Evolutionary conservation across 2,113 vertebrate genomes (phyloP).

Genomic region (Oophaga pumilio): DNA sequence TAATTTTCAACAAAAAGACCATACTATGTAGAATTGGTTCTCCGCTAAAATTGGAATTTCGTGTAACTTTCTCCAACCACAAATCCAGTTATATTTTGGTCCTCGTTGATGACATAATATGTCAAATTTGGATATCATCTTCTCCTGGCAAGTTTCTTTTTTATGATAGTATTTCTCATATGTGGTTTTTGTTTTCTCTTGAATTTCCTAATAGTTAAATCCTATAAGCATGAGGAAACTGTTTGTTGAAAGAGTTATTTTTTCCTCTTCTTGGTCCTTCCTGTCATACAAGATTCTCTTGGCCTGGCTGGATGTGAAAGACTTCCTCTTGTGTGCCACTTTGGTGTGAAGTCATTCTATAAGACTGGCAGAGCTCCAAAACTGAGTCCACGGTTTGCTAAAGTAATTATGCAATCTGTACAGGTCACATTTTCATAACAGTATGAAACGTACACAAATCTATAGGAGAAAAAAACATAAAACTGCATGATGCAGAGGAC

Average conservation of each 20-base stretch:
- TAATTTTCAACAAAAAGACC: not conserved
- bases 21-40: not conserved
- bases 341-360: conserved; percentile 45
- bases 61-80: not conserved
- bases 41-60: not conserved
- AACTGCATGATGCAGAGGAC: too few species aligned
- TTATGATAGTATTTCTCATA: not conserved
- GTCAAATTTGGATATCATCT: not conserved
- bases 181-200: conserved; percentile 32
- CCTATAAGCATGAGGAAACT: conserved; percentile 21
- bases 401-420: not conserved
- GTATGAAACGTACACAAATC: not conserved
- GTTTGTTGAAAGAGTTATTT: conserved; percentile 55
- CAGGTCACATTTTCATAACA: not conserved
- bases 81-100: not conserved
- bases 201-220: conserved; percentile 26
- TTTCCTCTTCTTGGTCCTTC: conserved; percentile 44
- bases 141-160: not conserved
- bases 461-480: too few species aligned
- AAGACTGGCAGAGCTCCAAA: conserved; percentile 25
- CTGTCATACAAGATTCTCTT: conserved; percentile 45
- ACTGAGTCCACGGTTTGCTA: not conserved
- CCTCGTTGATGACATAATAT: not conserved
- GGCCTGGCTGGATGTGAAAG: conserved; percentile 35
- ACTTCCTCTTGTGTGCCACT: conserved; percentile 49